Evolutionary conservation across 1,140 invertebrate species (phyloP).

Genomic region (Caenorhabditis inopinata): DNA sequence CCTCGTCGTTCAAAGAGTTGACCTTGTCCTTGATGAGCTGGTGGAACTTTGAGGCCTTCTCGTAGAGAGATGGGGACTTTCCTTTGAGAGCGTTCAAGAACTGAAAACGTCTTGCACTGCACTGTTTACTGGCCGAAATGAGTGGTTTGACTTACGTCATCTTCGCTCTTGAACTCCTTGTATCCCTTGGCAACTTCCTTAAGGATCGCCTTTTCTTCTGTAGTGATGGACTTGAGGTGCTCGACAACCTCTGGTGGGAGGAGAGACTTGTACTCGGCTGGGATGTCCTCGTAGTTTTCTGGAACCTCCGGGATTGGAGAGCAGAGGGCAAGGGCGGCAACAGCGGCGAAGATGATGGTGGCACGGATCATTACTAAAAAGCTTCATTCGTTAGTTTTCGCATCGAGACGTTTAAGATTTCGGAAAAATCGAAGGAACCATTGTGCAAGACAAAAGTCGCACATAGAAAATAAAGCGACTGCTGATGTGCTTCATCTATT

Average conservation of each 20-base stretch:
- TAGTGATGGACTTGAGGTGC: constrained; percentile 47
- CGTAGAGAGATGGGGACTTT: constrained; percentile 47
- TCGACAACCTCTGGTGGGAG: constrained; percentile 46
- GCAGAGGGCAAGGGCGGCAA: not conserved
- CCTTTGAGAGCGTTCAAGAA: constrained; percentile 46
- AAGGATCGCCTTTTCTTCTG: constrained; percentile 44
- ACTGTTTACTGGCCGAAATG: not conserved
- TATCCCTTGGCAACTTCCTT: constrained; percentile 43
- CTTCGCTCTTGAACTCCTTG: constrained; percentile 49
- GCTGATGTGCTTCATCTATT: no score
- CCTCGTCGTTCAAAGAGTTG: constrained; percentile 42
- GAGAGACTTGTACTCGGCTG: constrained; percentile 40
- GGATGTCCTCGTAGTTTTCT: constrained; percentile 41
- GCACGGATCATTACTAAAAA: constrained; percentile 38
- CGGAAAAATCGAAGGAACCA: no score
- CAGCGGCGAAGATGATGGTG: constrained; percentile 30
- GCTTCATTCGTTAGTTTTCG: no score
- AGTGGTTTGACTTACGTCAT: not conserved
- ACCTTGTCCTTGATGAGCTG: constrained; percentile 44
- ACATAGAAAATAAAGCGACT: no score
- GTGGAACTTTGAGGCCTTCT: constrained; percentile 42
- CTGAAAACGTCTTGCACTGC: not conserved
- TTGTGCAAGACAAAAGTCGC: not conserved
- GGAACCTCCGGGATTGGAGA: constrained; percentile 32
- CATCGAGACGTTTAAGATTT: no score